Evolutionary conservation across 2,797 vertebrate species (phyloP).

Genomic region (Meriones psammophilus): DNA sequence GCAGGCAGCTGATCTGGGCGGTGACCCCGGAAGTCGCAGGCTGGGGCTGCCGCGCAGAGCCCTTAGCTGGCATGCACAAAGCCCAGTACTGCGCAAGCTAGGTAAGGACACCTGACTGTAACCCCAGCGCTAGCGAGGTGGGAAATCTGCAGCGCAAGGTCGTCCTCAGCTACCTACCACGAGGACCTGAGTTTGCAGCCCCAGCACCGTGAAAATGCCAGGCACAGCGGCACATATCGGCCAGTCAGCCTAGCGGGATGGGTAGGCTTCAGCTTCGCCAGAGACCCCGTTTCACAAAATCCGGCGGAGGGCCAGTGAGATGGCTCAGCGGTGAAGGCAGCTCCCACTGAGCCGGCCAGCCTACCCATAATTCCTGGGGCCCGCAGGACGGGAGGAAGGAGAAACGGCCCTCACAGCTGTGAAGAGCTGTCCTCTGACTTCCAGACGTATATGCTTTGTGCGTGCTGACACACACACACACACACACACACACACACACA

Average conservation of each 20-base stretch:
- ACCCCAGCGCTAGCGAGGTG: background rate
- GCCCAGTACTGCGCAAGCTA: background rate
- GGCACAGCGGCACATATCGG: background rate
- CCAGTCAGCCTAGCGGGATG: background rate
- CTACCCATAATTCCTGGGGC: background rate
- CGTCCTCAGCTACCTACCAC: background rate
- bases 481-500: background rate
- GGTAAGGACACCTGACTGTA: too few species aligned
- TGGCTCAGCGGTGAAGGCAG: too few species aligned
- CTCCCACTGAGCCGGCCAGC: background rate
- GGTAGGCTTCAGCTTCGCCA: background rate
- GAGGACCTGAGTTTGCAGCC: background rate
- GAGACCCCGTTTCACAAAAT: background rate
- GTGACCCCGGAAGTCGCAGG: background rate
- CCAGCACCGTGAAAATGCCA: background rate
- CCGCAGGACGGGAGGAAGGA: background rate
- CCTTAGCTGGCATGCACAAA: background rate
- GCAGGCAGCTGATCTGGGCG: background rate
- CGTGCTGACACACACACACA: too few species aligned
- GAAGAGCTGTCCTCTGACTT: background rate
- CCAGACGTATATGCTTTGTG: background rate
- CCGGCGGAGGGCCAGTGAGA: background rate
- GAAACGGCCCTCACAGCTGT: background rate
- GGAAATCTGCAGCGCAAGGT: background rate
- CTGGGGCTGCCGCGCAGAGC: background rate